These are phyloP conservation scores for Trichopria drosophilae DNA, from an alignment of 2,888 invertebrate species.

Conservation along the genomic window DNA sequence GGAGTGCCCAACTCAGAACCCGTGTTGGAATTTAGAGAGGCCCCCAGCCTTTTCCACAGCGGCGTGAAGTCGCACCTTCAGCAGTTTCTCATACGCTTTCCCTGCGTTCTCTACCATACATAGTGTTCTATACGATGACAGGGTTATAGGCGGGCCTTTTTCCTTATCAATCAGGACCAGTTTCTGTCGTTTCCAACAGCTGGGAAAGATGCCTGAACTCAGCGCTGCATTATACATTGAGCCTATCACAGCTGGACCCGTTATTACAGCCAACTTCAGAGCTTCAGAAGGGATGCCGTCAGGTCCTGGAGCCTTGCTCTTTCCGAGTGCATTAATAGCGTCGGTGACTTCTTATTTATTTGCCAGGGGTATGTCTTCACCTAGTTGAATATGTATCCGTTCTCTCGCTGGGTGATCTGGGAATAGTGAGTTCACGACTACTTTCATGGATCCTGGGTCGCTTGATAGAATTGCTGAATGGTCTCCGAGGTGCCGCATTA, in stretches of 20 bases:
- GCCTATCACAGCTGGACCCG: slow-evolving; percentile 15
- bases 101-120: slow-evolving; percentile 15
- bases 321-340: too few species aligned
- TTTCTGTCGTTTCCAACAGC: too few species aligned
- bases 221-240: slow-evolving; percentile 25
- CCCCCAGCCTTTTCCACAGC: slow-evolving; percentile 29
- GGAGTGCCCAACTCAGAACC: slow-evolving; percentile 30
- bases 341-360: too few species aligned
- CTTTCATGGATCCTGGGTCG: background rate
- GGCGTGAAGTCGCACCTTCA: slow-evolving; percentile 28
- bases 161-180: slow-evolving; percentile 19
- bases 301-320: too few species aligned
- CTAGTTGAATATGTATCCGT: too few species aligned
- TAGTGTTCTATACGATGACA: slow-evolving; percentile 27
- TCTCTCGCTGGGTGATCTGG: background rate
- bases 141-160: too few species aligned
- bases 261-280: slow-evolving; percentile 8
- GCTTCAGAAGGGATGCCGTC: too few species aligned
- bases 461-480: background rate
- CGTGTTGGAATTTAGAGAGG: slow-evolving; percentile 28
- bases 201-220: too few species aligned
- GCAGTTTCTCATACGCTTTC: slow-evolving; percentile 33
- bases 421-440: background rate
- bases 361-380: too few species aligned
- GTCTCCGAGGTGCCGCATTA: background rate